Conservation (phyloP, 2,797 vertebrate genomes). For the Helicolenus hilgendorfi region DNA sequence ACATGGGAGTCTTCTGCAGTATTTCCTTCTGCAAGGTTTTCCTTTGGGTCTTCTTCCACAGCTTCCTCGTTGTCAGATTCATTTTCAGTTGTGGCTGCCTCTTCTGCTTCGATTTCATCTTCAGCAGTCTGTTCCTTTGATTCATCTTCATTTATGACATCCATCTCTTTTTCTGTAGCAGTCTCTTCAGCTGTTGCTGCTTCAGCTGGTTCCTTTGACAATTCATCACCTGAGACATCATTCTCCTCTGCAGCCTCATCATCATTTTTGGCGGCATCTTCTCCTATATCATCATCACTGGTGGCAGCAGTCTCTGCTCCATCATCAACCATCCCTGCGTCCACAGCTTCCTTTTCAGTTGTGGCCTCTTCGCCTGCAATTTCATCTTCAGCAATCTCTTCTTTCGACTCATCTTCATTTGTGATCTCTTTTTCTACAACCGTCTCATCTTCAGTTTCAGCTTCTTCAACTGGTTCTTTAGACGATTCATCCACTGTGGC, state of each 20-base stretch:
- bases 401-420: background rate
- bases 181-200: conserved; percentile 4
- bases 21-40: conserved; percentile 27
- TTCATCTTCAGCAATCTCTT: background rate
- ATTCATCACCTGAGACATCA: conserved; percentile 1
- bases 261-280: conserved; percentile 1
- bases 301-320: background rate
- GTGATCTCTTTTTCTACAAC: background rate
- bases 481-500: background rate
- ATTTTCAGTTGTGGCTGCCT: conserved; percentile 13
- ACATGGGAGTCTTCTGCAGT: conserved; percentile 1
- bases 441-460: background rate
- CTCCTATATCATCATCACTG: background rate
- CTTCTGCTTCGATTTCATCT: background rate
- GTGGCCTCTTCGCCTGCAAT: background rate
- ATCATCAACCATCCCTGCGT: background rate
- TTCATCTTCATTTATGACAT: conserved; percentile 22
- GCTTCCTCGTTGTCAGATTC: conserved; percentile 18
- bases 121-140: conserved; percentile 18
- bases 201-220: conserved; percentile 13
- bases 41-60: conserved; percentile 27
- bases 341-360: conserved; percentile 1
- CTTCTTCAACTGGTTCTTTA: background rate
- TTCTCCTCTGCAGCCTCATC: background rate
- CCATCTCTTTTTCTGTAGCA: background rate